Percentiles rank a stretch among this genome's conserved stretches.
phyloP scores from a whole-genome alignment of 2,888 invertebrate species.

The Phoenoteleia sp. region DNA sequence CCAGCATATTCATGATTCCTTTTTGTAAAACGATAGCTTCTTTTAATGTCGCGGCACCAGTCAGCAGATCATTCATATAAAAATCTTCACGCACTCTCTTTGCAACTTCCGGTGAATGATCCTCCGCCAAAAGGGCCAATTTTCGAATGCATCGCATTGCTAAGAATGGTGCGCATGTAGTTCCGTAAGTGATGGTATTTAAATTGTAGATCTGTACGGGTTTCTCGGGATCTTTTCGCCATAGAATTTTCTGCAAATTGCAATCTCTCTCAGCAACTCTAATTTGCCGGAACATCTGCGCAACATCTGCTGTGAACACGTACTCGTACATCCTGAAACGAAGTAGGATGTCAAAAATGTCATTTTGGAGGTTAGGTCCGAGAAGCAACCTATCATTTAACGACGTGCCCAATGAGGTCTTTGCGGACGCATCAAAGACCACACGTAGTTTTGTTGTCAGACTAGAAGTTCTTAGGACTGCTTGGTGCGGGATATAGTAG shows the following conservation, averaged over 20 bases:
- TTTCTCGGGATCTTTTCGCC: slow-evolving; percentile 1
- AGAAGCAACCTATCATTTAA: too few relatives aligned
- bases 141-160: slow-evolving; percentile 31
- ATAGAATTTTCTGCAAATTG: slow-evolving; percentile 20
- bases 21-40: slow-evolving; percentile 64
- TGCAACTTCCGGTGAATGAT: slow-evolving; percentile 59
- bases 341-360: not conserved
- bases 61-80: slow-evolving; percentile 72
- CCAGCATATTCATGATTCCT: slow-evolving; percentile 16
- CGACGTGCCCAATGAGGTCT: too few relatives aligned
- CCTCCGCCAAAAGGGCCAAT: not conserved
- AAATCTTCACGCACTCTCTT: slow-evolving; percentile 57
- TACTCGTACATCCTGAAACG: slow-evolving; percentile 19
- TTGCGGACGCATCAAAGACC: too few relatives aligned
- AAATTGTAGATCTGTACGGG: slow-evolving; percentile 29
- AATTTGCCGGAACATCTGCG: slow-evolving; percentile 24
- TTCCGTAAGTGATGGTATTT: slow-evolving; percentile 38
- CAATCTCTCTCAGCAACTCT: not conserved
- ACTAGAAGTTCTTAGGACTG: too few relatives aligned
- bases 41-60: not conserved
- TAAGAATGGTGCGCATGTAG: slow-evolving; percentile 23
- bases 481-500: too few relatives aligned
- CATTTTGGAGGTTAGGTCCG: too few relatives aligned
- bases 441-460: too few relatives aligned
- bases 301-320: slow-evolving; percentile 23